phyloP scores from a whole-genome alignment of 2,113 vertebrate genomes.

The Stigmatopora argus region DNA sequence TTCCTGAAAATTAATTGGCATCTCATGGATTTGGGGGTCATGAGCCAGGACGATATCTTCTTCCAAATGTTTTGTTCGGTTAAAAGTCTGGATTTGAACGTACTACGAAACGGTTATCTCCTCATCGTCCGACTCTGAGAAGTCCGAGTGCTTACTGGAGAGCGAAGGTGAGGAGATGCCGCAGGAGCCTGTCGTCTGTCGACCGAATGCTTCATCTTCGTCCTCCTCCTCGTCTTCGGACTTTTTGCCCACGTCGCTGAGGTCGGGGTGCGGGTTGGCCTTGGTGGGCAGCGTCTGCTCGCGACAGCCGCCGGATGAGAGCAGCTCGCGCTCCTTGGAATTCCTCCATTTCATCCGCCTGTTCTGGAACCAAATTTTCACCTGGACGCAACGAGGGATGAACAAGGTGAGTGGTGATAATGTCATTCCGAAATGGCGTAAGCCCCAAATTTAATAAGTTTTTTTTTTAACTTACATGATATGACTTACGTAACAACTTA shows the following conservation, averaged over 20 bases:
- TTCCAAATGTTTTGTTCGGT: slow-evolving; percentile 29
- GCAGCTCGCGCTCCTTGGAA: slow-evolving; percentile 92
- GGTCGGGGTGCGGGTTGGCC: slow-evolving; percentile 95
- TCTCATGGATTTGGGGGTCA: slow-evolving; percentile 7
- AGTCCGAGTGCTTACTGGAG: slow-evolving; percentile 90
- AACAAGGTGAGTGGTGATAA: neutral
- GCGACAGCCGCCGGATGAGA: slow-evolving; percentile 90
- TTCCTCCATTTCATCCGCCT: slow-evolving; percentile 98
- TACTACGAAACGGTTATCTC: slow-evolving; percentile 90
- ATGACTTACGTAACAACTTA: too few species aligned
- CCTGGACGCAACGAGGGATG: slow-evolving; percentile 59
- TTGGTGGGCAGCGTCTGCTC: slow-evolving; percentile 96
- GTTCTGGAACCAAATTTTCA: slow-evolving; percentile 99
- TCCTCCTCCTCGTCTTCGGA: slow-evolving; percentile 72
- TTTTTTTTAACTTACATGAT: too few species aligned
- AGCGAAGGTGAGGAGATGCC: slow-evolving; percentile 75
- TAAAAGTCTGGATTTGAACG: neutral
- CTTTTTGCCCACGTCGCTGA: slow-evolving; percentile 92
- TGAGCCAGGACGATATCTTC: slow-evolving; percentile 30
- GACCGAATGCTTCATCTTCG: slow-evolving; percentile 46
- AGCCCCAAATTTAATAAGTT: too few species aligned
- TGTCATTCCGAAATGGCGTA: too few species aligned
- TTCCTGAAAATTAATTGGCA: slow-evolving; percentile 1
- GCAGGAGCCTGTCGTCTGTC: slow-evolving; percentile 58
- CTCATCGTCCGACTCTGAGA: slow-evolving; percentile 88